Base-by-base conservation (phyloP, 1,140 invertebrate genomes). In the Orchestia grillus region DNA sequence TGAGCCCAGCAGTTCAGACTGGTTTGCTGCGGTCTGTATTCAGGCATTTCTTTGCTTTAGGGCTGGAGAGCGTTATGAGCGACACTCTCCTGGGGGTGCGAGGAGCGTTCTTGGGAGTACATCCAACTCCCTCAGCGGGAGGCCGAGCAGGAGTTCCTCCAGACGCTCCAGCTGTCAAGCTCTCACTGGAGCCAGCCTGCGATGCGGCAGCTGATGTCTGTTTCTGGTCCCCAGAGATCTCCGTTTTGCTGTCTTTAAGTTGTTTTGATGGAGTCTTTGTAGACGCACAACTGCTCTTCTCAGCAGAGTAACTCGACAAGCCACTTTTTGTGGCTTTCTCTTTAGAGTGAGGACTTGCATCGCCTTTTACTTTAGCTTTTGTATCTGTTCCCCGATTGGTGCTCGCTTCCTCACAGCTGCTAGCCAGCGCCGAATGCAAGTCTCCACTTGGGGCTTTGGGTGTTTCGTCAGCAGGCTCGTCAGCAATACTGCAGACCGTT, bases 41-140 rank as follows among this genome's bases (percentile, higher is more conserved):
- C 44, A 94, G 36, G 92, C 92, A 94, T 53, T 97, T 96, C 57
- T 96, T 96, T 44, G 96, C 96, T 88, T 96, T 97, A 43, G 96
- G 96, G 53, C 96, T 97, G 40, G 96, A 96, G 42, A 97, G 95
- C 16, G 96, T 96, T 42, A 97, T 96, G 42, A 96, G 96, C 15
- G 98, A 97, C 0, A 98, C 98, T 96, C 98, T 97, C 57, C 98
- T 95, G 97, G 98, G 98, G 0, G 98, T 98, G 97, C 98, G 98
- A 8, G 97, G 97, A n/a, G 97, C 96, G 0, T 96, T 97, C 96
- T 97, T 97, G 44, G 97, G 97, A 0, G 40, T 97, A 95, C 11
- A 96, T 28, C 41, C 96, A 87, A 44, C 97, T 97, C 16, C 92
- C 40, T 42, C 43, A 45, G 92, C 44, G 19, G 92, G 11, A 11